Base-by-base conservation (phyloP, 2,888 invertebrate species). In the Acheta domesticus region DNA sequence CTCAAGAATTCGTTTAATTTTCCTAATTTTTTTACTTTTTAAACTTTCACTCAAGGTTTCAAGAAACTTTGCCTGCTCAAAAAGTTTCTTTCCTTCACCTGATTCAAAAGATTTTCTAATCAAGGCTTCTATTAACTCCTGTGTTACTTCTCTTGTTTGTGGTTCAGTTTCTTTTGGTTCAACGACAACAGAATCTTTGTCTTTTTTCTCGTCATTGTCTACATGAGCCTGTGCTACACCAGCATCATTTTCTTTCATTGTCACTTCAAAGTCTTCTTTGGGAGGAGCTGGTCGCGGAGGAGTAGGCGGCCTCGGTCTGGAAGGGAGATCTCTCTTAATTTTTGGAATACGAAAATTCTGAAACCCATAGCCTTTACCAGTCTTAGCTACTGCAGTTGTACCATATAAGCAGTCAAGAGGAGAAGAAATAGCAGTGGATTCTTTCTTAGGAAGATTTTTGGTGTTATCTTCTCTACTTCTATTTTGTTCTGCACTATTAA, bases 291-390 rank as follows among this genome's bases (percentile, higher is more conserved):
- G 50, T 48, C 50, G 80, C 12, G 80, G 75, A 74, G 78, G 79
- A 14, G 48, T 76, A 19, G 80, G 75, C 62, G 79, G 75, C 12
- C 75, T 49, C 8, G 84, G 82, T 14, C 84, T 83, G n/a, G 79
- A 77, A 16, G 77, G 48, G 36, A 79, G 48, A 73, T 79, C 79
- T 21, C 86, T 86, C 80, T 87, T 87, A 75, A 87, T 86, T 83
- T 89, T 90, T 1, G 90, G 90, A 80, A 90, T 90, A 83, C 88
- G 88, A 81, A 89, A 90, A 36, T 86, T 88, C 80, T 89, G 89
- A 20, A 89, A 83, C 11, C 88, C 88, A 82, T 88, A 88, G 2
- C 88, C 88, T 81, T 87, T 87, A 4, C 88, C 87, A 14, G 87
- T 87, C 81, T 86, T 87, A 2, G 86, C 84, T 77, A 86, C 85